Evolutionary conservation across 2,797 vertebrate species (phyloP).

Genomic region (Spondyliosoma cantharus): DNA sequence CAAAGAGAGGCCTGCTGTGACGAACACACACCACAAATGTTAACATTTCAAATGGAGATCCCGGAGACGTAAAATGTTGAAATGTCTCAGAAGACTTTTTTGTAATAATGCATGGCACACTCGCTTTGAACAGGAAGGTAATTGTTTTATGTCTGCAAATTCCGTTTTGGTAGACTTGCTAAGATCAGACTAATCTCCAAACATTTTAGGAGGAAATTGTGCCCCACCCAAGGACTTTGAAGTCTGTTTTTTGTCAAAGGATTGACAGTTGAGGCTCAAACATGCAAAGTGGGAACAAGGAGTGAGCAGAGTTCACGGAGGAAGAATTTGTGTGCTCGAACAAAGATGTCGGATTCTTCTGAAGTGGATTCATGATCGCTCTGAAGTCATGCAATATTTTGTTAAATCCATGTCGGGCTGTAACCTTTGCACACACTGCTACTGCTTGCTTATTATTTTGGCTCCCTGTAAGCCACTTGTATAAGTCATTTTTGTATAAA

Average conservation of each 20-base stretch:
- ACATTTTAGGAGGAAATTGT: slow-evolving; percentile 76
- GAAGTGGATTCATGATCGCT: slow-evolving; percentile 1
- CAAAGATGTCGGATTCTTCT: neutral
- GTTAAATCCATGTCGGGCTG: neutral
- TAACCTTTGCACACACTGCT: neutral
- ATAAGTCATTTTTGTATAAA: too few species aligned
- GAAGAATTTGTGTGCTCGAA: slow-evolving; percentile 21
- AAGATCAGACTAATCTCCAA: slow-evolving; percentile 82
- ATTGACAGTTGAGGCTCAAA: slow-evolving; percentile 58
- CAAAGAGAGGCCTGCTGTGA: slow-evolving; percentile 47
- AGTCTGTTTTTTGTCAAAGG: slow-evolving; percentile 70
- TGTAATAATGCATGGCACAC: slow-evolving; percentile 70
- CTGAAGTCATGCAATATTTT: neutral
- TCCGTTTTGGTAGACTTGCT: slow-evolving; percentile 73
- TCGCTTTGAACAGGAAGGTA: slow-evolving; percentile 71
- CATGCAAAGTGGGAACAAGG: slow-evolving; percentile 13
- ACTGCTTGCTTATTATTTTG: neutral
- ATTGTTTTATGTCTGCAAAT: slow-evolving; percentile 72
- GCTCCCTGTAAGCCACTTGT: too few species aligned
- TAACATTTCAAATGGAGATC: slow-evolving; percentile 34
- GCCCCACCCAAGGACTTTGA: slow-evolving; percentile 82
- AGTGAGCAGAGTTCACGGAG: neutral
- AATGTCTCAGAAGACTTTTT: slow-evolving; percentile 37
- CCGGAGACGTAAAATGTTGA: slow-evolving; percentile 33
- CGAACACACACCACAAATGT: slow-evolving; percentile 43